phyloP scores from a whole-genome alignment of 2,888 invertebrate species.

The Chrysina gloriosa region DNA sequence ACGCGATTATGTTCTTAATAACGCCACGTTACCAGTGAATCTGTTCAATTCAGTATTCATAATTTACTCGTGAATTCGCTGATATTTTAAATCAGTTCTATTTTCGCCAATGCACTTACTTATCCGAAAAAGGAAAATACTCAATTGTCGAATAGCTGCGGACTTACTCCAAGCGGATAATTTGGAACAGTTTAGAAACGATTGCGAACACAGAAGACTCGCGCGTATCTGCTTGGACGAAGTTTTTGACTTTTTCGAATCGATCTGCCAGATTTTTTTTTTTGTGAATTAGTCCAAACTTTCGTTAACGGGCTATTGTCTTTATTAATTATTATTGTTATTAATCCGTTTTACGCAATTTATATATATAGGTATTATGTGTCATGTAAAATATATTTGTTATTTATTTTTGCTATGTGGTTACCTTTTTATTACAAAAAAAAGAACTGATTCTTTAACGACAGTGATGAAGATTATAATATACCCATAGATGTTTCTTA shows the following conservation, averaged over 20 bases:
- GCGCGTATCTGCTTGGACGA: background rate
- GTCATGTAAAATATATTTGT: slow-evolving; percentile 37
- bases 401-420: slow-evolving; percentile 37
- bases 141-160: slow-evolving; percentile 23
- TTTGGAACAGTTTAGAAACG: background rate
- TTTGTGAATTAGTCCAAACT: background rate
- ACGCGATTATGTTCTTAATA: slow-evolving; percentile 2
- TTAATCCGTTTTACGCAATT: slow-evolving; percentile 15
- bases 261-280: background rate
- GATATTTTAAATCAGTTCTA: background rate
- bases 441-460: slow-evolving; percentile 35
- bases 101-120: background rate
- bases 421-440: slow-evolving; percentile 28
- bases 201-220: too few species aligned
- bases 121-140: slow-evolving; percentile 11
- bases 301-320: background rate
- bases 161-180: background rate
- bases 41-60: slow-evolving; percentile 32
- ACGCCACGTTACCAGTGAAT: slow-evolving; percentile 32
- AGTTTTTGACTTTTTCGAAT: background rate
- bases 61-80: background rate
- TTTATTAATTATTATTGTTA: slow-evolving; percentile 27
- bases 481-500: slow-evolving; percentile 11
- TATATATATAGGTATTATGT: slow-evolving; percentile 26
- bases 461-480: slow-evolving; percentile 13